phyloP scores from a whole-genome alignment of 1,140 invertebrate species.

The Telenomus remus region DNA sequence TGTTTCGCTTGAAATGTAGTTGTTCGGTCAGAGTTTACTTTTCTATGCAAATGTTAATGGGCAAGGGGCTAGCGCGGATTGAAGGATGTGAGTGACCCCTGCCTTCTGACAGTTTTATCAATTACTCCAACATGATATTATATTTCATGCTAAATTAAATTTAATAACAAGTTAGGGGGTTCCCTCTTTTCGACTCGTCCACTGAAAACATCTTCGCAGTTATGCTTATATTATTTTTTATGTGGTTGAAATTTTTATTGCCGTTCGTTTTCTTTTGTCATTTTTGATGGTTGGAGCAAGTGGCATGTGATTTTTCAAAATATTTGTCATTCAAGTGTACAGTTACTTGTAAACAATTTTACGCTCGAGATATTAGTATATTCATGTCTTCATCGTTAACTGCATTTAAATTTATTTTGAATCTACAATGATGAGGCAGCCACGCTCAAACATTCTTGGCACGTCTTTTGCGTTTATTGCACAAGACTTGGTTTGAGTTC shows the following conservation, averaged over 20 bases:
- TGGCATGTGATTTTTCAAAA: neutral
- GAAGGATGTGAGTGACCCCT: constrained; percentile 27
- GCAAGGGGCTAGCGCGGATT: constrained; percentile 8
- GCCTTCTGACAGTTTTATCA: constrained; percentile 19
- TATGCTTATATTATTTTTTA: too few species aligned
- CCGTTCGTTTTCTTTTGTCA: too few species aligned
- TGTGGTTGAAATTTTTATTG: too few species aligned
- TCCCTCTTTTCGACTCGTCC: neutral
- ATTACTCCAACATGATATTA: constrained; percentile 19
- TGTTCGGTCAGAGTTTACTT: constrained; percentile 21
- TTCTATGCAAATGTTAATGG: constrained; percentile 36
- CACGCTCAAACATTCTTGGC: neutral
- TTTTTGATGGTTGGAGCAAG: too few species aligned
- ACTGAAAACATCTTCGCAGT: too few species aligned
- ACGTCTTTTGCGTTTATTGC: constrained; percentile 2
- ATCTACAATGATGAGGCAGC: neutral
- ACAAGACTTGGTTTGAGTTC: neutral
- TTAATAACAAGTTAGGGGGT: neutral
- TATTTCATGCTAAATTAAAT: constrained; percentile 12
- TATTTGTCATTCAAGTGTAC: neutral
- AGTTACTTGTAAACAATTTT: too few species aligned
- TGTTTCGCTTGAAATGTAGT: constrained; percentile 24
- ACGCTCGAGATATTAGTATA: neutral
- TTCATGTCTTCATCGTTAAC: neutral
- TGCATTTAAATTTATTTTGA: neutral